Base-by-base conservation (phyloP, 2,888 invertebrate genomes). In the Drosophila flavopinicola region DNA sequence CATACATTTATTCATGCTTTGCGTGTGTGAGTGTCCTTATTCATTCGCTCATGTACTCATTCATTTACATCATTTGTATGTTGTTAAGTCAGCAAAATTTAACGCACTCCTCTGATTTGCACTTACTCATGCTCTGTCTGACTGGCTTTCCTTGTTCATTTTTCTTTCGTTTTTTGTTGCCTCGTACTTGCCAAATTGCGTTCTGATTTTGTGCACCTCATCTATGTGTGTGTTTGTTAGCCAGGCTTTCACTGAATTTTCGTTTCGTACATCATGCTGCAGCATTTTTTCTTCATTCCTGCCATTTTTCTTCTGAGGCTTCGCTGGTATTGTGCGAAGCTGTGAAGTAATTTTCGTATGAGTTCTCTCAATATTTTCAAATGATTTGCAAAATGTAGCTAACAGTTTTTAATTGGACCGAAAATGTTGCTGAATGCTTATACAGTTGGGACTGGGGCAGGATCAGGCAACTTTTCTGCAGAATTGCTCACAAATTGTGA, bases 51-150 rank as follows among this genome's bases (percentile, higher is more conserved):
- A 73, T 83, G 78, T 75, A 66, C 65, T 85, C 79, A 75, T 82
- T 82, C 87, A 82, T 86, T 86, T 80, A 76, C 87, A 85, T 85
- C 87, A 87, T 83, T 87, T 83, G 83, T 71, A 76, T 87, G 87
- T 69, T 87, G 83, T 83, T 87, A 87, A 83, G 87, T 83, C 83
- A 85, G 87, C 83, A 80, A 66, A 85, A 78, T 74, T 84, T 84
- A 74, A 79, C 79, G 83, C 75, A 79, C 85, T 78, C 38, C 53
- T 66, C 85, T 65, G 86, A 79, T 80, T 80, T 80, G 75, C 80
- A 80, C 84, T 79, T 66, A 74, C 67, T 72, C 72, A 41, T 63
- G 51, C 41, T 41, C 42, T 32, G 24, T 17, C 23, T 10, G 25
- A 6, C 30, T 2, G 39, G 6, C 20, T 5, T 13, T 29, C 6